Conservation (phyloP, 30 jellyfish, hydroid and myxozoan species). For the Chironex yamaguchii region DNA sequence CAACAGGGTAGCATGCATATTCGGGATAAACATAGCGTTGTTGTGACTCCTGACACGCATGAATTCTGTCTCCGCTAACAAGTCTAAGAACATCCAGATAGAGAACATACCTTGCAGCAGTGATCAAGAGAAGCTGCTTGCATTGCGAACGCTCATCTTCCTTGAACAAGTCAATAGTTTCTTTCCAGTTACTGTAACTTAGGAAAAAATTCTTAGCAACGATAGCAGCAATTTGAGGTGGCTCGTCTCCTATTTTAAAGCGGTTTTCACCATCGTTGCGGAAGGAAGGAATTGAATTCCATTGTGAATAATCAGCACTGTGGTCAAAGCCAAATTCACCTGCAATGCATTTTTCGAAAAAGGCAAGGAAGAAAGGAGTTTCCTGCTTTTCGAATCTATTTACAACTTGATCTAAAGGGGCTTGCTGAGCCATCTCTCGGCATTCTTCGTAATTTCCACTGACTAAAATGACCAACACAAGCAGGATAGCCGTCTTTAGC, state of each 20-base stretch:
- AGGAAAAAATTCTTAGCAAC: not conserved
- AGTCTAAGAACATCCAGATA: not conserved
- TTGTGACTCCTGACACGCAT: not conserved
- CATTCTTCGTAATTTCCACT: too few species aligned
- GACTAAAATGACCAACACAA: too few species aligned
- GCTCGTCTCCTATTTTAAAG: not conserved
- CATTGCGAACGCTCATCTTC: not conserved
- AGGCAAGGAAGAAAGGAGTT: too few species aligned
- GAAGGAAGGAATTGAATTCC: not conserved
- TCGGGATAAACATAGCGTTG: not conserved
- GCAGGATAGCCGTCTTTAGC: too few species aligned
- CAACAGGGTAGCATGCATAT: conserved; percentile 27
- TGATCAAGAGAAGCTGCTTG: conserved; percentile 7
- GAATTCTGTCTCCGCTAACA: not conserved
- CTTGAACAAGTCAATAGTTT: not conserved
- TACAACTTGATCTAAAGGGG: too few species aligned
- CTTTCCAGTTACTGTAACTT: too few species aligned
- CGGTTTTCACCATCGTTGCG: not conserved
- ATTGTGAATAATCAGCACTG: not conserved
- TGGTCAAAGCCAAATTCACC: not conserved
- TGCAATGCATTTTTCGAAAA: conserved; percentile 9
- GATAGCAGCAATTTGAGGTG: not conserved
- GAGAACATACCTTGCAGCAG: conserved; percentile 38
- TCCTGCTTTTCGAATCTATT: too few species aligned
- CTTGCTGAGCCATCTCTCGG: too few species aligned